phyloP scores from a whole-genome alignment of 2,888 invertebrate species.

The Acanthococcus lagerstroemiae region DNA sequence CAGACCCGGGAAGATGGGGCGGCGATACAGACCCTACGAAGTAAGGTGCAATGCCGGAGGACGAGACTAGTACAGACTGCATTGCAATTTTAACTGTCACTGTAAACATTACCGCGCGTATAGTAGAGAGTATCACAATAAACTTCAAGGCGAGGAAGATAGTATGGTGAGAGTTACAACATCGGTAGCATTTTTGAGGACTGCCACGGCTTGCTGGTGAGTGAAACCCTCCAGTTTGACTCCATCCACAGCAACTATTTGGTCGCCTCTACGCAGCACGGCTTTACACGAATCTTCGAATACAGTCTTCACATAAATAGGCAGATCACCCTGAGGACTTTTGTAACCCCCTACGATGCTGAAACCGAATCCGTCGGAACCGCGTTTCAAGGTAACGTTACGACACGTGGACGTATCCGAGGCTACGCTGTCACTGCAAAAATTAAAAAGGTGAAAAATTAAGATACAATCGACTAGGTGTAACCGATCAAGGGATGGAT shows the following conservation, averaged over 20 bases:
- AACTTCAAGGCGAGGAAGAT: too few relatives aligned
- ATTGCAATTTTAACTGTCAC: too few relatives aligned
- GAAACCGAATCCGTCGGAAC: constrained; percentile 48
- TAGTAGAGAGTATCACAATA: too few relatives aligned
- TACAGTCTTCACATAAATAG: constrained; percentile 47
- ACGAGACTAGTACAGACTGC: too few relatives aligned
- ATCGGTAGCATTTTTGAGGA: constrained; percentile 45
- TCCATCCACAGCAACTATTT: constrained; percentile 44
- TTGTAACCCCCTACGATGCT: constrained; percentile 48
- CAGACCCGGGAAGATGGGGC: too few relatives aligned
- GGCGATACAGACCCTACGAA: too few relatives aligned
- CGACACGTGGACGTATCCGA: constrained; percentile 34
- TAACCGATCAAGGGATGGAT: too few relatives aligned
- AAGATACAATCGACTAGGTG: too few relatives aligned
- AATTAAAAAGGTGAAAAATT: background rate
- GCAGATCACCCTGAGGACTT: constrained; percentile 47
- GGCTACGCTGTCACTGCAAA: constrained; percentile 21
- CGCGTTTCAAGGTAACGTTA: constrained; percentile 44
- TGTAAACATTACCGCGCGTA: too few relatives aligned
- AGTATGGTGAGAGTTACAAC: constrained; percentile 44
- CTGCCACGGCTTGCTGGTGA: constrained; percentile 43
- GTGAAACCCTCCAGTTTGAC: constrained; percentile 42
- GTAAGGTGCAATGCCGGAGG: too few relatives aligned
- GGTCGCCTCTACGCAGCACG: constrained; percentile 43
- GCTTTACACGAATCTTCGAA: constrained; percentile 42